These are phyloP conservation scores for Fabriciana adippe DNA, from an alignment of 2,888 invertebrate genomes.

Conservation along the genomic window DNA sequence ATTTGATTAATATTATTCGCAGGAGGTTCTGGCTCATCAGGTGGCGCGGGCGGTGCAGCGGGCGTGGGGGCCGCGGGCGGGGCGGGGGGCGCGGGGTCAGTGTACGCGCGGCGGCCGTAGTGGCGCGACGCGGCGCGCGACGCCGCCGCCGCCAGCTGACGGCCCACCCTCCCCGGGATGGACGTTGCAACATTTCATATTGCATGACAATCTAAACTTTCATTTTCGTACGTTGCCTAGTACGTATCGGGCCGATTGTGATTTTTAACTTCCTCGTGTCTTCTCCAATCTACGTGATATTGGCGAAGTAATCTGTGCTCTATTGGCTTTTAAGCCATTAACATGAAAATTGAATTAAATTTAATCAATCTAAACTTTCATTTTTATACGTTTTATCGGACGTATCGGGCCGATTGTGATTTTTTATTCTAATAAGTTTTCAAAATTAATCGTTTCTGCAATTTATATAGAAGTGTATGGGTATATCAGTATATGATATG, in stretches of 20 bases:
- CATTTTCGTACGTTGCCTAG: slow-evolving; percentile 6
- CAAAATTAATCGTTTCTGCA: neutral
- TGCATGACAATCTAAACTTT: slow-evolving; percentile 1
- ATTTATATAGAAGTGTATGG: neutral
- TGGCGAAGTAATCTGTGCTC: too few species aligned
- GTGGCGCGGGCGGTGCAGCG: neutral
- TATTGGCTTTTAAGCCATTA: too few species aligned
- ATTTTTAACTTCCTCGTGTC: neutral
- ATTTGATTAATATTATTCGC: slow-evolving; percentile 1
- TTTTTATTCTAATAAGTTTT: slow-evolving; percentile 2
- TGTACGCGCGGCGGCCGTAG: slow-evolving; percentile 64
- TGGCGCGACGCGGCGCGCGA: slow-evolving; percentile 59
- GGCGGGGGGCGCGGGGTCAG: slow-evolving; percentile 36
- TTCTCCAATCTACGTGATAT: too few species aligned
- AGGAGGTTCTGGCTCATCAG: neutral
- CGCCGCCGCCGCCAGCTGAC: slow-evolving; percentile 42
- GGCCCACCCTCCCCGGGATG: slow-evolving; percentile 18
- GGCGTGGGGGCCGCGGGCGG: neutral
- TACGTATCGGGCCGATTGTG: neutral
- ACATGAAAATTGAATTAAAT: neutral
- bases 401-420: slow-evolving; percentile 1
- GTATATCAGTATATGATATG: too few species aligned
- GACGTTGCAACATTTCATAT: neutral
- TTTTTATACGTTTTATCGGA: neutral
- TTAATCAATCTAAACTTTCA: neutral